Conservation (phyloP, 1,140 invertebrate genomes). For the Zaprionus nigranus region DNA sequence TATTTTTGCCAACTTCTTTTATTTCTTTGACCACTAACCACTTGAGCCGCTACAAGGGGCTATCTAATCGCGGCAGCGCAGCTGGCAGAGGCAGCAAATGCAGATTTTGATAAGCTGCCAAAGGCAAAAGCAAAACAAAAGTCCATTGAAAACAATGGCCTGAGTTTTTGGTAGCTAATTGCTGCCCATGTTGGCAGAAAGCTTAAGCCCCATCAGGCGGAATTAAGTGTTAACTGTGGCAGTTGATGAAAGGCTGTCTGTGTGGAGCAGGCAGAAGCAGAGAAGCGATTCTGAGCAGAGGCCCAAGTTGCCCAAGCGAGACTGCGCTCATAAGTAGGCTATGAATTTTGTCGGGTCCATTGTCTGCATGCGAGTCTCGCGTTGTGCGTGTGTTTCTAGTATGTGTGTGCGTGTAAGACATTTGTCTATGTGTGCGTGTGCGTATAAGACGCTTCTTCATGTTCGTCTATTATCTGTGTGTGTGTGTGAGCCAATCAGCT, state of each 20-base stretch:
- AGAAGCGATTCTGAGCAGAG: neutral
- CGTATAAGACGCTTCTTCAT: too few species aligned
- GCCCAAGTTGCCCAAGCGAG: neutral
- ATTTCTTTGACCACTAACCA: slow-evolving; percentile 14
- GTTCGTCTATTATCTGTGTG: neutral
- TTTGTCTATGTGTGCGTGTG: neutral
- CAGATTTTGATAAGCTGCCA: slow-evolving; percentile 39
- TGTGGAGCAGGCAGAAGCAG: neutral
- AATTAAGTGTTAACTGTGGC: neutral
- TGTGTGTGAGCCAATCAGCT: neutral
- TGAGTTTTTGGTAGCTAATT: neutral
- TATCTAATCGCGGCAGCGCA: slow-evolving; percentile 43
- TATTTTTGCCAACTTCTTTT: slow-evolving; percentile 1
- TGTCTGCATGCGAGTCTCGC: neutral
- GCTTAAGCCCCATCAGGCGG: neutral
- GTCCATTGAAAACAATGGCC: neutral
- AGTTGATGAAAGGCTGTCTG: neutral
- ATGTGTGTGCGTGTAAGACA: neutral
- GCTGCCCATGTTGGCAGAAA: neutral
- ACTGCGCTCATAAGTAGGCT: slow-evolving; percentile 42
- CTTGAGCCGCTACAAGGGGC: slow-evolving; percentile 7
- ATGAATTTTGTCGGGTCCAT: slow-evolving; percentile 32
- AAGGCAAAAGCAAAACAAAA: neutral
- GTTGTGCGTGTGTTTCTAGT: too few species aligned
- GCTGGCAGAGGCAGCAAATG: slow-evolving; percentile 21